Percentiles rank a stretch among this genome's conserved stretches.
Evolutionary conservation across 2,797 vertebrate species (phyloP).

Genomic region (Taenioides sp.): DNA sequence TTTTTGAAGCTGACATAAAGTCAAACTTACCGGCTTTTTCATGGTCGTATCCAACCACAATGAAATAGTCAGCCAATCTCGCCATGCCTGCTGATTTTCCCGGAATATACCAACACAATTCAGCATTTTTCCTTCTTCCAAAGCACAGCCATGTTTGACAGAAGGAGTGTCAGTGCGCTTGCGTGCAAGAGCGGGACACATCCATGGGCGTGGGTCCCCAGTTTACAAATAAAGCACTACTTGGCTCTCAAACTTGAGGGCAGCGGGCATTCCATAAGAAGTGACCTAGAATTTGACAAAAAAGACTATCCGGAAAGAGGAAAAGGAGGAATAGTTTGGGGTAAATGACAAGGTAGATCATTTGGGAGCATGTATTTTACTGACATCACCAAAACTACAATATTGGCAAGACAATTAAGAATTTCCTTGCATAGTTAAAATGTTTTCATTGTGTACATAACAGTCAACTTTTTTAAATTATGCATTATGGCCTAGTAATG

Average conservation of each 20-base stretch:
- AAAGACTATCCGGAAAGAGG: neutral
- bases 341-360: no score
- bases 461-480: neutral
- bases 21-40: conserved; percentile 90
- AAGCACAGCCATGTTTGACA: conserved; percentile 97
- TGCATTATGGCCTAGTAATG: conserved; percentile 7
- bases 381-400: neutral
- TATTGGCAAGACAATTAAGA: neutral
- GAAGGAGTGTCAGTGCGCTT: conserved; percentile 84
- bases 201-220: conserved; percentile 78
- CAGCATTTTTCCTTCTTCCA: conserved; percentile 92
- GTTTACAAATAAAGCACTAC: conserved; percentile 60
- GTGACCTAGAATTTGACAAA: no score
- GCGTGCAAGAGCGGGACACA: conserved; percentile 71
- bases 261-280: neutral
- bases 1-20: conserved; percentile 16
- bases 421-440: neutral
- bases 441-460: neutral
- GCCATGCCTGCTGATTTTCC: conserved; percentile 87
- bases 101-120: conserved; percentile 78
- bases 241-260: conserved; percentile 6
- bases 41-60: conserved; percentile 93
- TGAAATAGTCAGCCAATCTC: conserved; percentile 94
- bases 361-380: neutral
- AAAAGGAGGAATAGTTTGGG: neutral